Base-by-base conservation (phyloP, 2,113 vertebrate species). In the Benitochromis conjunctus region DNA sequence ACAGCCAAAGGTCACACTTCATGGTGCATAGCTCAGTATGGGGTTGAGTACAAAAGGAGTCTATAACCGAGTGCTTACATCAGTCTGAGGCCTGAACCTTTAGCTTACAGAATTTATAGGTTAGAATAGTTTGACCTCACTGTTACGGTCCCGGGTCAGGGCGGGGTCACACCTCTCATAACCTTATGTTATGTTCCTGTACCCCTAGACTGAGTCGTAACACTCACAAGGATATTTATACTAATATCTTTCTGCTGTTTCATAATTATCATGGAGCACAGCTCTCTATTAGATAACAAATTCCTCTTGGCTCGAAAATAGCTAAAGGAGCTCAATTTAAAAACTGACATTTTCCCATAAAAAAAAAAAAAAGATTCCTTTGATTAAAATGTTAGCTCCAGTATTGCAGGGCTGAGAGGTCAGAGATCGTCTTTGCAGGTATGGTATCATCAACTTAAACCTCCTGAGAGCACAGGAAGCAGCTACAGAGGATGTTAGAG, bases 261-360 rank as follows among this genome's bases (percentile, higher is more conserved):
- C 43, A 18, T 74, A 74, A 18, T 31, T 51, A 51, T 31, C 21
- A 19, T 12, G 4, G 69, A 31, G 41, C 24, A 74, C 9, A 10
- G 16, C 24, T 74, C 14, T 1, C 43, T 29, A 2, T 29, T 74
- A 51, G 16, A 74, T 1, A 51, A 53, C 19, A 53, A 48, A 74
- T 19, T 74, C 6, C 0, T 2, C 24, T 71, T 74, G 6, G 24
- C 24, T 5, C 1, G 0, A 46, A 74, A 48, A 51, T 51, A 19
- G 69, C 43, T 48, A 51, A 48, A 51, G 43, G 24, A 31, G 2
- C 0, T 8, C 43, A 51, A 51, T 74, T 74, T 74, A 74, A 74
- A 51, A 51, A 74, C 1, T 0, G 41, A 51, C 0, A 19, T 74
- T 74, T 74, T 29, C 46, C 41, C 14, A 74, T 48, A 18, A 48